phyloP scores from a whole-genome alignment of 2,113 vertebrate species.

The Megaptera novaeangliae region DNA sequence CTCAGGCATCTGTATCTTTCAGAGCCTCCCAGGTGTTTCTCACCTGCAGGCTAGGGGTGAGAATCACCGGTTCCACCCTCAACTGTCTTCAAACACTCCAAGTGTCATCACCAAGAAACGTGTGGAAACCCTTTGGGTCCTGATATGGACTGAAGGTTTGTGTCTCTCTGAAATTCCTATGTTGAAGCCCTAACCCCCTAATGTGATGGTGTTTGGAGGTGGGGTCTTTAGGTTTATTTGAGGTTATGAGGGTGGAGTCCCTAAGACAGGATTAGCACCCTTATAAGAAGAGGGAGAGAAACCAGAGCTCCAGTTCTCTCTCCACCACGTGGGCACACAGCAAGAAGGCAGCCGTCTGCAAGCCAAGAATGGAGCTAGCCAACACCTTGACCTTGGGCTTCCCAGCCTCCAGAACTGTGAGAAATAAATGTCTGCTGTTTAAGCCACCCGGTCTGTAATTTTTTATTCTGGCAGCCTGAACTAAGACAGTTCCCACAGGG shows the following conservation, averaged over 20 bases:
- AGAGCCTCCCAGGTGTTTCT: not conserved
- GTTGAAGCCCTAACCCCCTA: not conserved
- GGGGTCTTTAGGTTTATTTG: not conserved
- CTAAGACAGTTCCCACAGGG: not conserved
- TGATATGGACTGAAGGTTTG: not conserved
- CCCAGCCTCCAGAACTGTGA: not conserved
- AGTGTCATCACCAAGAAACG: not conserved
- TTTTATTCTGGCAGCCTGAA: not conserved
- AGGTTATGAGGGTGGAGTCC: not conserved
- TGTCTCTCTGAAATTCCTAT: not conserved
- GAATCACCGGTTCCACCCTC: not conserved
- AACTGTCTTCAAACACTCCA: not conserved
- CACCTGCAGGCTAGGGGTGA: not conserved
- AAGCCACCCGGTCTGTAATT: not conserved
- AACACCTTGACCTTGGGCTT: not conserved
- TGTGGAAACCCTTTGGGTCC: not conserved
- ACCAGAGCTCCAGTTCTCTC: not conserved
- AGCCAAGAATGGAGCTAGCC: not conserved
- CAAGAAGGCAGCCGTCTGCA: not conserved
- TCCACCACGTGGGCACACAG: too few relatives aligned
- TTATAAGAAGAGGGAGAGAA: not conserved
- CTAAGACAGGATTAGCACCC: not conserved
- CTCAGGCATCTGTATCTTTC: not conserved
- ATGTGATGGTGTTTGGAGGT: not conserved
- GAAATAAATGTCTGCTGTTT: not conserved